Percentiles rank a stretch among this genome's conserved stretches.
These are phyloP conservation scores for Rhopalosiphum padi DNA, from an alignment of 1,140 invertebrate species.

Conservation along the genomic window DNA sequence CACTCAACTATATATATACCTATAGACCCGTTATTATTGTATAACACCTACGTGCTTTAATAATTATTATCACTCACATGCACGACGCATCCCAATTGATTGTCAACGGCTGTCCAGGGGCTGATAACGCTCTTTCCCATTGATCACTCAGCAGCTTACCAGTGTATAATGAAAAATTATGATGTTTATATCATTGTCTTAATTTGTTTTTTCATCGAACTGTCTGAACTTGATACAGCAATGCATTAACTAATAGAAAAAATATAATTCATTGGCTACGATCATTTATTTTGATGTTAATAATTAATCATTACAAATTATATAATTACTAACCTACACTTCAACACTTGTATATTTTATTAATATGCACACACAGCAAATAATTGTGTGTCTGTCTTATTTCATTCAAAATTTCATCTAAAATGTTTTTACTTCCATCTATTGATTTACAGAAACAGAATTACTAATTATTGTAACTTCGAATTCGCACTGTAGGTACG, in stretches of 20 bases:
- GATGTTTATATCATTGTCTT: neutral
- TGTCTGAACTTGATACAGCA: too few species aligned
- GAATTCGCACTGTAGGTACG: too few species aligned
- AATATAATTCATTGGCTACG: too few species aligned
- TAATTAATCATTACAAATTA: neutral
- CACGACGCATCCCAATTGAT: neutral
- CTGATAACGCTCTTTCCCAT: neutral
- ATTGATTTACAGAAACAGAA: too few species aligned
- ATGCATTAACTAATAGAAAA: too few species aligned
- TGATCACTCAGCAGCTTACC: neutral
- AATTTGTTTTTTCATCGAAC: too few species aligned
- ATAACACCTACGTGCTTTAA: neutral
- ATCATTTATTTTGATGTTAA: neutral
- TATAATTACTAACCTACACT: neutral
- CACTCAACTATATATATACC: neutral
- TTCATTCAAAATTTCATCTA: too few species aligned
- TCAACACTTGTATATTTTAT: neutral
- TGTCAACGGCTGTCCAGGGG: neutral
- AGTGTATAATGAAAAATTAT: neutral
- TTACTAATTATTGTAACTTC: too few species aligned
- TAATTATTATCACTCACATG: neutral
- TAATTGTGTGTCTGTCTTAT: too few species aligned
- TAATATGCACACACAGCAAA: neutral
- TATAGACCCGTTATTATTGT: neutral
- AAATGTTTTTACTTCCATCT: too few species aligned